phyloP scores from a whole-genome alignment of 2,888 invertebrate species.

The Heliconius erato region DNA sequence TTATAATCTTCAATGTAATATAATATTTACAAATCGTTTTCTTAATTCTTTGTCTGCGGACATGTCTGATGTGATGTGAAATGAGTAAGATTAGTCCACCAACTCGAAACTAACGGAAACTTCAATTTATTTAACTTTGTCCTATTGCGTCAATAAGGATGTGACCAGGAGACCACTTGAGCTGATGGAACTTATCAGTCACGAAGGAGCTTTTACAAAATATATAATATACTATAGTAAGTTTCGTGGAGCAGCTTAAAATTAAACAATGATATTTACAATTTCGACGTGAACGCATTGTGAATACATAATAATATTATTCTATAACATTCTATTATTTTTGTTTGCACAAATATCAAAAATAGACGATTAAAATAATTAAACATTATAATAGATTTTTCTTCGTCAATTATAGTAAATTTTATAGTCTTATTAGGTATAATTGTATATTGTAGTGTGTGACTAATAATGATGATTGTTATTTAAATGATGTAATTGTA shows the following conservation, averaged over 20 bases:
- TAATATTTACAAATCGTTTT: background rate
- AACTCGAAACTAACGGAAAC: conserved; percentile 73
- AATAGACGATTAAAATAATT: background rate
- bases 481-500: conserved; percentile 17
- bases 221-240: background rate
- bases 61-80: conserved; percentile 33
- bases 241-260: background rate
- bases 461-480: conserved; percentile 8
- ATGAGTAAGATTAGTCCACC: conserved; percentile 53
- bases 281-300: background rate
- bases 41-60: conserved; percentile 31
- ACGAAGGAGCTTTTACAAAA: conserved; percentile 1
- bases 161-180: conserved; percentile 71
- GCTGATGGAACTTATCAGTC: conserved; percentile 60
- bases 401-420: background rate
- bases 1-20: background rate
- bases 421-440: background rate
- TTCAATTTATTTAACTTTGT: conserved; percentile 73
- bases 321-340: conserved; percentile 24
- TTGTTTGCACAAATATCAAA: conserved; percentile 22
- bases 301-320: background rate
- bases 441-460: background rate
- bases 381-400: background rate
- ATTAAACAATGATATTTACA: background rate
- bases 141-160: conserved; percentile 71